Evolutionary conservation across 2,888 invertebrate genomes (phyloP).

Genomic region (Athrips mouffetella): DNA sequence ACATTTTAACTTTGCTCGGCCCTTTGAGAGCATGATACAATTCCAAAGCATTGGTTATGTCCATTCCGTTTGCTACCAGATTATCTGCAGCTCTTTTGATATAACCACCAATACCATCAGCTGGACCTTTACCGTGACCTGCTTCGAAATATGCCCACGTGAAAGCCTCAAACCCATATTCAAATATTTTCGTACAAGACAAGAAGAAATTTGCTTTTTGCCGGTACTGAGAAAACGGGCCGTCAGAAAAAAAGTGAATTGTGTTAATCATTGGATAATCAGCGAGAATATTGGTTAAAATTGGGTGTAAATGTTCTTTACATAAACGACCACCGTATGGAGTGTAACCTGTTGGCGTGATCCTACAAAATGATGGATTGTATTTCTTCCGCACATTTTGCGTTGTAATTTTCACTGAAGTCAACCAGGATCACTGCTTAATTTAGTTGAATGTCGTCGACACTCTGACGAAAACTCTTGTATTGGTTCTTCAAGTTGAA

Average conservation of each 20-base stretch:
- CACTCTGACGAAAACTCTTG: constrained; percentile 17
- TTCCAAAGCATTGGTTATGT: background rate
- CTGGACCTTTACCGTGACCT: constrained; percentile 22
- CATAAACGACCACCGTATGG: constrained; percentile 44
- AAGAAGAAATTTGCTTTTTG: constrained; percentile 41
- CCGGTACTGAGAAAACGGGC: constrained; percentile 31
- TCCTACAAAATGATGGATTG: constrained; percentile 44
- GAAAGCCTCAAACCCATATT: constrained; percentile 20
- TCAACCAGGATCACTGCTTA: constrained; percentile 25
- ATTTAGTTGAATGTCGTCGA: constrained; percentile 17
- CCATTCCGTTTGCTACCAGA: background rate
- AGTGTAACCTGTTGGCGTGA: constrained; percentile 38
- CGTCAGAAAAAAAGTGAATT: constrained; percentile 43
- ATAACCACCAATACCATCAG: background rate
- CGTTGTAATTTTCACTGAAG: constrained; percentile 43
- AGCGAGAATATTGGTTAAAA: constrained; percentile 20
- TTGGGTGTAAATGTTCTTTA: constrained; percentile 36
- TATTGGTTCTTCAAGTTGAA: constrained; percentile 23
- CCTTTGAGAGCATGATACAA: background rate
- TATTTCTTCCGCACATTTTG: constrained; percentile 30
- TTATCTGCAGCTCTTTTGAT: background rate
- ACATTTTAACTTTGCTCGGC: background rate
- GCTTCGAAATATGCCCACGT: constrained; percentile 19
- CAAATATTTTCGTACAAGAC: constrained; percentile 23
- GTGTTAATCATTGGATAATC: constrained; percentile 20